phyloP scores from a whole-genome alignment of 2,113 vertebrate genomes.

The Echinops telfairi region DNA sequence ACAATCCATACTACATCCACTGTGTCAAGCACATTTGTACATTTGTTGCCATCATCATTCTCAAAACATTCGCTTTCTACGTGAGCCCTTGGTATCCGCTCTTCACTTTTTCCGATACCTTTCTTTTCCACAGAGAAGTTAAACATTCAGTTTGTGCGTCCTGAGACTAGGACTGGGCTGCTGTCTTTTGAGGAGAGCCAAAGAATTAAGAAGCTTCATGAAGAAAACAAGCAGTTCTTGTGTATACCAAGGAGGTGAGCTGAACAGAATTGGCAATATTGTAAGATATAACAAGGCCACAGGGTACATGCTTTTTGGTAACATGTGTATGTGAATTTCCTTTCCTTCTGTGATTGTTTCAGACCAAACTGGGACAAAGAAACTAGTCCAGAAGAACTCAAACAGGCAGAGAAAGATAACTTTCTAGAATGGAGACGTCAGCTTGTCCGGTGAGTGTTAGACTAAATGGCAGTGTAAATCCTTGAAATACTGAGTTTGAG shows the following conservation, averaged over 20 bases:
- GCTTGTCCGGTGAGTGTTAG: conserved; percentile 91
- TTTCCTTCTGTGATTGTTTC: background rate
- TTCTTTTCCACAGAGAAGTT: conserved; percentile 91
- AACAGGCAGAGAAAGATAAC: conserved; percentile 93
- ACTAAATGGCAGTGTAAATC: background rate
- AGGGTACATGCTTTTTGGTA: background rate
- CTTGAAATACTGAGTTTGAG: background rate
- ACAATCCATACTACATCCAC: too few relatives aligned
- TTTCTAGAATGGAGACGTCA: conserved; percentile 96
- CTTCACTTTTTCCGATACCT: too few relatives aligned
- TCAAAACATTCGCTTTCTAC: too few relatives aligned
- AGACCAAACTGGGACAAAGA: conserved; percentile 94
- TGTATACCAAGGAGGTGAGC: conserved; percentile 93
- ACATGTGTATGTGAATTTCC: background rate
- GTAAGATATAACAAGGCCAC: background rate
- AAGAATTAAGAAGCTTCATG: conserved; percentile 91
- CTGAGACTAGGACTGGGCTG: conserved; percentile 91
- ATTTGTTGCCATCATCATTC: too few relatives aligned
- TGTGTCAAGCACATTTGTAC: too few relatives aligned
- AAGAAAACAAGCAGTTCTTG: conserved; percentile 93
- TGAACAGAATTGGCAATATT: background rate
- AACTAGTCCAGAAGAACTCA: conserved; percentile 93
- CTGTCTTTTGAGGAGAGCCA: conserved; percentile 91
- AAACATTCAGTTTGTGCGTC: conserved; percentile 93
- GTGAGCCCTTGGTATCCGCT: too few relatives aligned